Percentiles rank a stretch among this genome's conserved stretches.
These are phyloP conservation scores for Caradrina kadenii DNA, from an alignment of 2,888 invertebrate species.

Conservation along the genomic window DNA sequence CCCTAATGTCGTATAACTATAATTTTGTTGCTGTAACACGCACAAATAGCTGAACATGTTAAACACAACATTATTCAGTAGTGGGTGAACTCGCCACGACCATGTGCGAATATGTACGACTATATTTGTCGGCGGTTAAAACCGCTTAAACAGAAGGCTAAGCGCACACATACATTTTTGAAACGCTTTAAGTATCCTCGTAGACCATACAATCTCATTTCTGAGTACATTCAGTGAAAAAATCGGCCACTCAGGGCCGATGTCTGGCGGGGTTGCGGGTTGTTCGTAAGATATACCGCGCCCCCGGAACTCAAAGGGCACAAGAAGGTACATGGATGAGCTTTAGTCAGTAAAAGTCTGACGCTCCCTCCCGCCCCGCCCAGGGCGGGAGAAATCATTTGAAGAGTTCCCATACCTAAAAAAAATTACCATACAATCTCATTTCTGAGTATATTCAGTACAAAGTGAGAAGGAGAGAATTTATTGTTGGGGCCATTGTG, in stretches of 20 bases:
- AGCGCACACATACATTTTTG: slow-evolving; percentile 32
- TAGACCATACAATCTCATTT: slow-evolving; percentile 40
- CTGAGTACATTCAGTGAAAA: too few species aligned
- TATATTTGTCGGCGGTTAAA: slow-evolving; percentile 27
- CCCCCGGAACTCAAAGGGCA: too few species aligned
- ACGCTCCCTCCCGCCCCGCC: too few species aligned
- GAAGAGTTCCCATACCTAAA: too few species aligned
- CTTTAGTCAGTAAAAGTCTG: too few species aligned
- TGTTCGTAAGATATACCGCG: too few species aligned
- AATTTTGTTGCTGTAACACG: slow-evolving; percentile 47
- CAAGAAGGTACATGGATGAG: too few species aligned
- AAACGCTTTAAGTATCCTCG: slow-evolving; percentile 42
- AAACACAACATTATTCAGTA: slow-evolving; percentile 33
- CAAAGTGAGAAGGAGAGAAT: slow-evolving; percentile 55
- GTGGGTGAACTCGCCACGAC: slow-evolving; percentile 6
- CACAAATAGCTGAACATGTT: slow-evolving; percentile 39
- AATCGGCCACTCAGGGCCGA: too few species aligned
- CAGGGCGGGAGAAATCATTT: too few species aligned
- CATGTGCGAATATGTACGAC: slow-evolving; percentile 23
- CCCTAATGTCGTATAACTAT: slow-evolving; percentile 50
- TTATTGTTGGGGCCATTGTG: slow-evolving; percentile 61
- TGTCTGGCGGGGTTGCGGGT: too few species aligned
- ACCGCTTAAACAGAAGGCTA: slow-evolving; percentile 36
- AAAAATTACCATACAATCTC: slow-evolving; percentile 42
- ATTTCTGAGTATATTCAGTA: slow-evolving; percentile 28